Conservation (phyloP, 2,888 invertebrate species). For the Odontocolon sp. region DNA sequence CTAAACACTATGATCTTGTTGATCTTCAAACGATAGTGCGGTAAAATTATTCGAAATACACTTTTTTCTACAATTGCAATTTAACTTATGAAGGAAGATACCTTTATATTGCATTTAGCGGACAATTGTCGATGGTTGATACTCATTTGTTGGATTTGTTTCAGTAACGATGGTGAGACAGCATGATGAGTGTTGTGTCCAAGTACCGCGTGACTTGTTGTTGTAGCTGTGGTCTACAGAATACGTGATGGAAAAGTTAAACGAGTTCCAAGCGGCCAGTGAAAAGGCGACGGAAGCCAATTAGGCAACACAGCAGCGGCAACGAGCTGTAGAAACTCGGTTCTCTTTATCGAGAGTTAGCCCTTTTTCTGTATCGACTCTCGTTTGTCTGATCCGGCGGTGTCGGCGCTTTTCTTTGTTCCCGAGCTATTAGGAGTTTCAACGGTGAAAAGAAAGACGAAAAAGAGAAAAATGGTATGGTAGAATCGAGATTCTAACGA, state of each 20-base stretch:
- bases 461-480: background rate
- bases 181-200: conserved; percentile 4
- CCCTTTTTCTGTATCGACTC: conserved; percentile 58
- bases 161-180: conserved; percentile 19
- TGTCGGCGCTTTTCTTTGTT: conserved; percentile 53
- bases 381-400: conserved; percentile 55
- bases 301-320: conserved; percentile 70
- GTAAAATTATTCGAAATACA: conserved; percentile 11
- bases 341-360: conserved; percentile 57
- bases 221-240: background rate
- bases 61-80: background rate
- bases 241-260: conserved; percentile 61
- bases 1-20: background rate
- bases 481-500: conserved; percentile 22
- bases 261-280: conserved; percentile 49
- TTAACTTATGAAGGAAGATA: background rate
- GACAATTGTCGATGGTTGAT: background rate
- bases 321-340: conserved; percentile 62
- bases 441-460: conserved; percentile 36
- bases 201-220: conserved; percentile 9
- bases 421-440: conserved; percentile 44
- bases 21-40: background rate
- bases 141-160: conserved; percentile 21
- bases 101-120: background rate
- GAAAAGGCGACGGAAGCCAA: conserved; percentile 72